Evolutionary conservation across 1,140 invertebrate genomes (phyloP).

Genomic region (Rhynchophorus ferrugineus): DNA sequence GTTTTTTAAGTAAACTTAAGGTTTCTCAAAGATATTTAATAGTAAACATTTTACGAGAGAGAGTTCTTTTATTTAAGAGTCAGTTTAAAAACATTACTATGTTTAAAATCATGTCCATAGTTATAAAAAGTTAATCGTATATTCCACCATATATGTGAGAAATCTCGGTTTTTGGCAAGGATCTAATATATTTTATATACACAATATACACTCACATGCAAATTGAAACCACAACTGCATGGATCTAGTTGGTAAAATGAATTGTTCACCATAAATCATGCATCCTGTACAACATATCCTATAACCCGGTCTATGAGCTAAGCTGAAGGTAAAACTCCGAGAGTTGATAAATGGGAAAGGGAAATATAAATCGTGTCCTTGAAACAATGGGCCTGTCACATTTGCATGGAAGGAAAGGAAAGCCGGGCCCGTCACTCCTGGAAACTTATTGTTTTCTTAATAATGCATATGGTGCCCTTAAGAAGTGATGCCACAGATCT

Average conservation of each 20-base stretch:
- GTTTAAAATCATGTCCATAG: too few relatives aligned
- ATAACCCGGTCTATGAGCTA: not conserved
- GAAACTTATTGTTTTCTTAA: constrained; percentile 17
- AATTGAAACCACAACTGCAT: not conserved
- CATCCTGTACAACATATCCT: not conserved
- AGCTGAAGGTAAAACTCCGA: constrained; percentile 11
- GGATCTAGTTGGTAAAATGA: not conserved
- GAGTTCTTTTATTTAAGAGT: too few relatives aligned
- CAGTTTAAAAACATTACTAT: too few relatives aligned
- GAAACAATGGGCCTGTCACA: constrained; percentile 20
- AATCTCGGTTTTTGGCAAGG: too few relatives aligned
- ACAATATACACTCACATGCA: too few relatives aligned
- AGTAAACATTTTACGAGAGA: too few relatives aligned
- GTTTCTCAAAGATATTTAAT: too few relatives aligned
- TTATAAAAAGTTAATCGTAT: too few relatives aligned
- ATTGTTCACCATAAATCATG: not conserved
- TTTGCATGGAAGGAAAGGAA: constrained; percentile 15
- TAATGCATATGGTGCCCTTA: constrained; percentile 8
- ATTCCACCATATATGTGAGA: too few relatives aligned
- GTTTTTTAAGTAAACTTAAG: too few relatives aligned
- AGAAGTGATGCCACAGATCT: not conserved
- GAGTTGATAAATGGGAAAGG: constrained; percentile 17
- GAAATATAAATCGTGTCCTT: constrained; percentile 23
- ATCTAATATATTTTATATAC: too few relatives aligned
- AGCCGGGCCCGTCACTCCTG: not conserved